Base-by-base conservation (phyloP, 1,140 invertebrate genomes). In the Drosophila takahashii region DNA sequence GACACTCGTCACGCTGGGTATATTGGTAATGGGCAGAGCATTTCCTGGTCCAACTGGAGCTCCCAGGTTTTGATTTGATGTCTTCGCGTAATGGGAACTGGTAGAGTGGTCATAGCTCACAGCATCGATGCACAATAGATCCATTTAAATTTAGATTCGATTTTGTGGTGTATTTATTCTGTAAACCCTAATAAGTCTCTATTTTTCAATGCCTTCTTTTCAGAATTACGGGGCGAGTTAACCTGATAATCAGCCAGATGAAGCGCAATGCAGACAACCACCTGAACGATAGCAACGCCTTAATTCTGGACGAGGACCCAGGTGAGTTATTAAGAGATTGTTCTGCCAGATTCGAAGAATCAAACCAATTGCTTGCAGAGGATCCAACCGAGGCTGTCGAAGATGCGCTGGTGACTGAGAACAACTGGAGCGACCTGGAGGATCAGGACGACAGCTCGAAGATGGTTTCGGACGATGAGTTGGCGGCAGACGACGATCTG, bases 181-280 rank as follows among this genome's bases (percentile, higher is more conserved):
- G 1, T n/a, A 4, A 11, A 11, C 11, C 11, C 11, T 50, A 6
- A 45, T 1, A 51, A 34, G 29, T 58, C 36, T 58, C 29, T 29
- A 15, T 1, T 41, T 39, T 45, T 6, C 15, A 16, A 11, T 51
- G 36, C 36, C 36, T 53, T 54, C 18, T 50, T 70, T 70, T 41
- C 6, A 89, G 83, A 52, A 64, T 87, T 3, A 73, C 83, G 26
- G 83, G 83, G 6, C 56, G 83, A 11, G 67, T 87, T n/a, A 77
- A 87, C 18, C 61, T 87, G 26, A 89, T 87, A 45, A 90, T 87
- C 36, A 77, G 60, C 45, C 83, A 87, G 45, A 84, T 87, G 80
- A 72, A 73, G 39, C 66, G 79, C 3, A 87, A 87, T 58, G 34
- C 62, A 0, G 59, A 62, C 18, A 87, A 73, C 9, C 54, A 77